A percentile compares a stretch with the other conserved stretches of the same genome.
These are phyloP conservation scores for Acrobasis suavella DNA, from an alignment of 2,888 invertebrate genomes.

Conservation along the genomic window DNA sequence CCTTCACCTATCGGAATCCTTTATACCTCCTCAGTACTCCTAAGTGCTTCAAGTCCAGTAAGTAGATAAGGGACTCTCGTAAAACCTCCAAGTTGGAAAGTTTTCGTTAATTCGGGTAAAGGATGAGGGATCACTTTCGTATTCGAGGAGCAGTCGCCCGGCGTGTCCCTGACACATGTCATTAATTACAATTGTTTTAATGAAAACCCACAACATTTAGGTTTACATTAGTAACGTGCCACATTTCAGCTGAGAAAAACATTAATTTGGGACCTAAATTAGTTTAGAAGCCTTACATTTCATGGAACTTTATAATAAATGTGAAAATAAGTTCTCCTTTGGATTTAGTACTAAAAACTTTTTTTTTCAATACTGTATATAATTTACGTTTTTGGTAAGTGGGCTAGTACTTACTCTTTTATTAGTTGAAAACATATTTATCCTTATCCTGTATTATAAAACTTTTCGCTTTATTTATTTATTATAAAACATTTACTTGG, in stretches of 20 bases:
- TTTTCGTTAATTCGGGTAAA: slow-evolving; percentile 30
- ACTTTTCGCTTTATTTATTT: no score
- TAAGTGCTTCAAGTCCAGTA: slow-evolving; percentile 4
- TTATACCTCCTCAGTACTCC: slow-evolving; percentile 1
- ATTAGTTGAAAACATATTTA: no score
- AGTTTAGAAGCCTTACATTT: background rate
- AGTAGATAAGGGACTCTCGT: background rate
- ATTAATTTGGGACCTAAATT: background rate
- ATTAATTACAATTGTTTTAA: slow-evolving; percentile 44
- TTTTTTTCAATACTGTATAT: no score
- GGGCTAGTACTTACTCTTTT: no score
- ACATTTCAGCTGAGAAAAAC: background rate
- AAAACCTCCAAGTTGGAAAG: slow-evolving; percentile 23
- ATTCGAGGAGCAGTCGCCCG: slow-evolving; percentile 32
- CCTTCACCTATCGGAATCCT: slow-evolving; percentile 13
- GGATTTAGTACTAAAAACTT: background rate
- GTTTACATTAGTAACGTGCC: background rate
- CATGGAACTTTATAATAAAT: background rate
- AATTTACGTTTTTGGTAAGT: no score
- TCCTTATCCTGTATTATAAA: no score
- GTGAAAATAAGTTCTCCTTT: background rate
- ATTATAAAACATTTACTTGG: no score
- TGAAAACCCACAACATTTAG: background rate
- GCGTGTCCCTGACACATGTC: slow-evolving; percentile 40
- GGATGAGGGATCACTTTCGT: slow-evolving; percentile 24